phyloP scores from a whole-genome alignment of 2,888 invertebrate genomes.

The Brassicogethes aeneus region DNA sequence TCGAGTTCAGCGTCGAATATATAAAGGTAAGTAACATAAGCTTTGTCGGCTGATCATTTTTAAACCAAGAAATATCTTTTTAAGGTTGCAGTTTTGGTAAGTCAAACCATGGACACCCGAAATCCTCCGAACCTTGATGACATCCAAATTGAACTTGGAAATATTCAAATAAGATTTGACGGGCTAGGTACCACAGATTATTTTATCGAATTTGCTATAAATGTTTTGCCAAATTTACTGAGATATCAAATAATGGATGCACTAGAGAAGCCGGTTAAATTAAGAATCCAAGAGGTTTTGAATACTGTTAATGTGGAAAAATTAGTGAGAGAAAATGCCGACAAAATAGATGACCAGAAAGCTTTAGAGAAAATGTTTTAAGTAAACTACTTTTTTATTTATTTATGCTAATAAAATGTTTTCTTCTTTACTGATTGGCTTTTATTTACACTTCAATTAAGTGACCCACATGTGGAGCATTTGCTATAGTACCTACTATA shows the following conservation, averaged over 20 bases:
- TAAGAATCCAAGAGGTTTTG: slow-evolving; percentile 63
- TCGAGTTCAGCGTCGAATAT: slow-evolving; percentile 72
- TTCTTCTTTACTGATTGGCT: too few relatives aligned
- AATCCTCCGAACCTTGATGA: slow-evolving; percentile 62
- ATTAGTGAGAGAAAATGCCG: slow-evolving; percentile 59
- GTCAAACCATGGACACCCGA: slow-evolving; percentile 70
- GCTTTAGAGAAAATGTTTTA: slow-evolving; percentile 11
- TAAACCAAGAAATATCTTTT: background rate
- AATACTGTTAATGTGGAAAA: slow-evolving; percentile 67
- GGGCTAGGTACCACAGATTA: slow-evolving; percentile 86
- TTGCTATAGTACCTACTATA: too few relatives aligned
- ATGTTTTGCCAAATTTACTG: slow-evolving; percentile 74
- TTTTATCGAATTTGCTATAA: slow-evolving; percentile 68
- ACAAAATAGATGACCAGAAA: slow-evolving; percentile 49
- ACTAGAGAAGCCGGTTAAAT: slow-evolving; percentile 66
- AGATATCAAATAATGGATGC: slow-evolving; percentile 84
- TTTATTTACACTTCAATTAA: too few relatives aligned
- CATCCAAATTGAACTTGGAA: slow-evolving; percentile 59
- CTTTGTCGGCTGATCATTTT: slow-evolving; percentile 4
- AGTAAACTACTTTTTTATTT: slow-evolving; percentile 3
- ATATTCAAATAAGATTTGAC: slow-evolving; percentile 73
- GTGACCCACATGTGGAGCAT: too few relatives aligned
- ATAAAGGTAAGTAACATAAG: slow-evolving; percentile 45
- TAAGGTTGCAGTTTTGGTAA: slow-evolving; percentile 54
- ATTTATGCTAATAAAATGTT: too few relatives aligned